These are phyloP conservation scores for Montipora cactus DNA, from an alignment of 64 coral and sea anemone species.

Conservation along the genomic window DNA sequence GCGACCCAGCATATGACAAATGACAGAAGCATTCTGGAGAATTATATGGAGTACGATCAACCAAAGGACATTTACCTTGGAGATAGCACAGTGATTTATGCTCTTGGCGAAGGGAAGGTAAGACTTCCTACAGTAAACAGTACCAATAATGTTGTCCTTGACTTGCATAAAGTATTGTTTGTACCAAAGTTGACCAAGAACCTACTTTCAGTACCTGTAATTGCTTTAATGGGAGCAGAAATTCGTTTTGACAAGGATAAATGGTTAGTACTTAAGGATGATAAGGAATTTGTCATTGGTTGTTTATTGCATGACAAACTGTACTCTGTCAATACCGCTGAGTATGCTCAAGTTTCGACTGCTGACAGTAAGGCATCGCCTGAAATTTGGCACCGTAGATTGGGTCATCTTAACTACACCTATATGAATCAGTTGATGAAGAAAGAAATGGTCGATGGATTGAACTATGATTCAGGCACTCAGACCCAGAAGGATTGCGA, in stretches of 20 bases:
- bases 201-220: constrained; percentile 76
- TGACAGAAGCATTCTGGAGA: constrained; percentile 58
- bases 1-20: constrained; percentile 72
- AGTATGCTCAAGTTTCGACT: constrained; percentile 71
- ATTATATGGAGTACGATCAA: constrained; percentile 72
- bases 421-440: constrained; percentile 74
- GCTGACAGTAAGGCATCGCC: constrained; percentile 22
- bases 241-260: constrained; percentile 57
- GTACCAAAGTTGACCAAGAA: constrained; percentile 77
- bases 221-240: constrained; percentile 72
- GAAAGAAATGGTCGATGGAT: constrained; percentile 83
- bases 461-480: constrained; percentile 48
- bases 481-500: constrained; percentile 57
- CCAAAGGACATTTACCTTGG: constrained; percentile 75
- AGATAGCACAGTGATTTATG: constrained; percentile 72
- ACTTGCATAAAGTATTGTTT: constrained; percentile 76
- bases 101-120: constrained; percentile 64
- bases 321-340: constrained; percentile 39
- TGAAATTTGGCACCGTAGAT: constrained; percentile 76
- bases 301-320: constrained; percentile 6
- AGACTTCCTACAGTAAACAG: constrained; percentile 58
- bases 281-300: constrained; percentile 69
- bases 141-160: constrained; percentile 30
- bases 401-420: constrained; percentile 76
- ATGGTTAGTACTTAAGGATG: constrained; percentile 69